phyloP scores from a whole-genome alignment of 2,888 invertebrate species.

The Heteromyza rotundicornis region DNA sequence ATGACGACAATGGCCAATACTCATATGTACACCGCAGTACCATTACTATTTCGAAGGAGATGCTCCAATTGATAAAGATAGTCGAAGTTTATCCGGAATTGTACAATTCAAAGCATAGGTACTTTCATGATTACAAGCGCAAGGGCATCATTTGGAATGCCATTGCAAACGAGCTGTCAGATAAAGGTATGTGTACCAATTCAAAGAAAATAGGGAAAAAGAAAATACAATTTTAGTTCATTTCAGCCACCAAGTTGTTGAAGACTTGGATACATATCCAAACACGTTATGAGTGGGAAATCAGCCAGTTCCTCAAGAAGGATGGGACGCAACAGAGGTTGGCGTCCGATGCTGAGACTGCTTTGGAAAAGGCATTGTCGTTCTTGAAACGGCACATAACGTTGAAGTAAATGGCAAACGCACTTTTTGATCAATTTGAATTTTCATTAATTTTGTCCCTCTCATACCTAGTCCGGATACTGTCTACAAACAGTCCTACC shows the following conservation, averaged over 20 bases:
- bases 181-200: no score
- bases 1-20: constrained; percentile 20
- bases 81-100: constrained; percentile 47
- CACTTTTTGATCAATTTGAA: not conserved
- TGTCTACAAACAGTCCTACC: constrained; percentile 45
- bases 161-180: constrained; percentile 45
- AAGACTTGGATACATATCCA: constrained; percentile 47
- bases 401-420: constrained; percentile 28
- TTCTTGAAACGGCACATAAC: constrained; percentile 39
- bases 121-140: constrained; percentile 38
- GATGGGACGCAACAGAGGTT: no score
- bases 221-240: no score
- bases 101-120: constrained; percentile 35
- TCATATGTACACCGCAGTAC: not conserved
- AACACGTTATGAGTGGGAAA: constrained; percentile 54
- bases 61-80: constrained; percentile 37
- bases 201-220: no score
- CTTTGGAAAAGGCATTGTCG: constrained; percentile 31
- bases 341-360: constrained; percentile 4
- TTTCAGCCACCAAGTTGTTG: constrained; percentile 53
- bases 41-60: constrained; percentile 7
- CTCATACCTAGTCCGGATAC: constrained; percentile 33
- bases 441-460: not conserved
- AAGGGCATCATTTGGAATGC: constrained; percentile 53
- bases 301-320: constrained; percentile 8